Conservation (phyloP, 2,113 vertebrate species). For the Podocnemis expansa region DNA sequence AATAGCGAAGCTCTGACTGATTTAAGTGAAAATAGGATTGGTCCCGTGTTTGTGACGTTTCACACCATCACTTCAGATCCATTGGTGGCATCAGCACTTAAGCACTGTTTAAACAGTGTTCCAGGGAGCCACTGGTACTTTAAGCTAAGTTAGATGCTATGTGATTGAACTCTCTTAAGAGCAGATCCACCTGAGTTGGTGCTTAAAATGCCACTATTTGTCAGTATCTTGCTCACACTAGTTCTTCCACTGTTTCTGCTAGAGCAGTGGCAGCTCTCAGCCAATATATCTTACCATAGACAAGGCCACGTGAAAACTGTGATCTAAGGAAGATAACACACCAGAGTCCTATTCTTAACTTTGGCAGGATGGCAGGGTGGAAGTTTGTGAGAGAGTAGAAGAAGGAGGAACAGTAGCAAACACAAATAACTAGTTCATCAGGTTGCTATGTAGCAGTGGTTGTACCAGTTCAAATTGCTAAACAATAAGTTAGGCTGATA, state of each 20-base stretch:
- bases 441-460: constrained; percentile 16
- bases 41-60: not conserved
- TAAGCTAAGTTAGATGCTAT: not conserved
- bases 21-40: not conserved
- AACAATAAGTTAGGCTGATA: not conserved
- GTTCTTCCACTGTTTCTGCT: not conserved
- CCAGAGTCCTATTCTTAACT: not conserved
- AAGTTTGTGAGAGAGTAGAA: not conserved
- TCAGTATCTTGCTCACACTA: fast-evolving
- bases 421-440: constrained; percentile 26
- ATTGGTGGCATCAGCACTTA: not conserved
- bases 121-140: not conserved
- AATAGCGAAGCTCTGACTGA: not conserved
- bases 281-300: not conserved
- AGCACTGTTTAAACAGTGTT: not conserved
- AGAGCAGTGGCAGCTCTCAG: not conserved
- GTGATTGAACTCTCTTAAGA: not conserved
- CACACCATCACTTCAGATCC: not conserved
- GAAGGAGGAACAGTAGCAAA: not conserved
- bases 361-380: not conserved
- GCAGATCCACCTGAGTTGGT: fast-evolving
- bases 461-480: constrained; percentile 23
- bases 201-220: not conserved
- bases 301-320: not conserved
- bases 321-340: not conserved